These are phyloP conservation scores for Sorex araneus DNA, from an alignment of 2,113 vertebrate species.

Conservation along the genomic window DNA sequence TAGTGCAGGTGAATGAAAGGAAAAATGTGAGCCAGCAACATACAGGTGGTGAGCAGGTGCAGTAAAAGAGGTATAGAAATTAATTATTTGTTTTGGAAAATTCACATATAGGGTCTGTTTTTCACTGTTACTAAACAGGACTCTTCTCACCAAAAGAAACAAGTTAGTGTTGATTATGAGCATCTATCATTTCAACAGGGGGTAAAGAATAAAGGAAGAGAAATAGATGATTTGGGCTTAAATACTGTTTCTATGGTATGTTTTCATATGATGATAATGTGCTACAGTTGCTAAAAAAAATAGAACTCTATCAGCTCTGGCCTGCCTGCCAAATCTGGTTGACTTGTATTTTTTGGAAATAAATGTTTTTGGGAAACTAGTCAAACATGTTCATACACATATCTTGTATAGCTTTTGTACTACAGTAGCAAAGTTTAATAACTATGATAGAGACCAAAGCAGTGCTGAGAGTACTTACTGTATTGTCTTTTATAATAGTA, in stretches of 20 bases:
- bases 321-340: not conserved
- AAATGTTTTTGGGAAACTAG: not conserved
- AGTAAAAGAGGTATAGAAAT: not conserved
- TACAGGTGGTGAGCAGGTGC: not conserved
- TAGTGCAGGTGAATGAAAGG: not conserved
- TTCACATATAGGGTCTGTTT: slow-evolving; percentile 43
- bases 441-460: not conserved
- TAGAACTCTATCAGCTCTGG: not conserved
- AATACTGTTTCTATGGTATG: not conserved
- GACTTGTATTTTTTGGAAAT: slow-evolving; percentile 39
- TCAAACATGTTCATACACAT: not conserved
- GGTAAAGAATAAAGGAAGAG: not conserved
- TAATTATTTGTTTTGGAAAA: slow-evolving; percentile 59
- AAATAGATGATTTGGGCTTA: too few species aligned
- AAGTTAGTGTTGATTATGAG: not conserved
- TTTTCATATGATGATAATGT: slow-evolving; percentile 27
- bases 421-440: slow-evolving; percentile 20
- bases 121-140: not conserved
- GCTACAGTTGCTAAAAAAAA: slow-evolving; percentile 6
- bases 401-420: not conserved
- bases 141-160: not conserved
- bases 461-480: slow-evolving; percentile 4
- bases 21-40: too few species aligned
- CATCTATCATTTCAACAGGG: not conserved
- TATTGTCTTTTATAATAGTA: slow-evolving; percentile 15